Evolutionary conservation across 2,888 invertebrate genomes (phyloP), one percentile per base, ranked within the genome.

Genomic region (Biston stratarius): DNA sequence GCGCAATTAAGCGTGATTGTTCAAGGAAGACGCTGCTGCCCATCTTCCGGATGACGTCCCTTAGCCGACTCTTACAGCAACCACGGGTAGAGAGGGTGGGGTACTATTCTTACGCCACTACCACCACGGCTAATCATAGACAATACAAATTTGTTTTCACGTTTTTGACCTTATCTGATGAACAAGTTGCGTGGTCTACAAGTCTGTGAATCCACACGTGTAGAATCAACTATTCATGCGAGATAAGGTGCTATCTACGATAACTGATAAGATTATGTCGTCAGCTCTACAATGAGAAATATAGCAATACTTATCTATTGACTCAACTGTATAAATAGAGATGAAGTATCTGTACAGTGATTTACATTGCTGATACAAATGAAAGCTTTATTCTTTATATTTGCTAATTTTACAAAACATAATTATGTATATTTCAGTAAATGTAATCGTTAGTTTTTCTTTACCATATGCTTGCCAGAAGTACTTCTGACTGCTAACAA

Each of bases 251-350:
- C n/a, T 44, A 44, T 56, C 56, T 24, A 44, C 11, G 40, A 40
- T 40, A n/a, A 38, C 58, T 38, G 58, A 58, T 58, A 38, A 58
- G 58, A 59, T 59, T 57, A 52, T 38, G 14, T 53, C 52, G 11
- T 38, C 38, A 59, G 48, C 38, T 38, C n/a, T 38, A 40, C 59
- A 49, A 33, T 34, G 49, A 49, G 49, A 59, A 24, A 24, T 59
- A 40, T 49, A 49, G 47, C 59, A 33, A 42, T 58, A 57, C 24
- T 24, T 24, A 38, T 40, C 11, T 52, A 52, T 53, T 53, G 52
- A 52, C 24, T 45, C 61, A 52, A 61, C 61, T 59, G 59, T 40
- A 51, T 49, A 59, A 59, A 59, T 42, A 59, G 11, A 42, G 48
- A n/a, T 56, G 36, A 58, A 38, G 48, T 58, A 45, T 34, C 15